Percentiles rank a stretch among this genome's conserved stretches.
phyloP scores from a whole-genome alignment of 2,113 vertebrate species.

The Cheilinus undulatus region DNA sequence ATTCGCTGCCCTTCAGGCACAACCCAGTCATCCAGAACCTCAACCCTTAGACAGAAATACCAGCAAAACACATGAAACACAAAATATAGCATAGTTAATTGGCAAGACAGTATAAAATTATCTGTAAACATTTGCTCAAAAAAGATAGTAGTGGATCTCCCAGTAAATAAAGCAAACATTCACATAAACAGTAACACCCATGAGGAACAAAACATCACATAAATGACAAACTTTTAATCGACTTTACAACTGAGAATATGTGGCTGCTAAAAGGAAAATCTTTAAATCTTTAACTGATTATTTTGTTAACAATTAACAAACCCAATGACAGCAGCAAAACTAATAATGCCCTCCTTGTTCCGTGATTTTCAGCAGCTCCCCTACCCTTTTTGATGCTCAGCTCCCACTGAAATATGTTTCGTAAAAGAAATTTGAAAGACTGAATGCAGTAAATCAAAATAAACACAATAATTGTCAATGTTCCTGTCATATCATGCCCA shows the following conservation, averaged over 20 bases:
- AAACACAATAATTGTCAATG: no score
- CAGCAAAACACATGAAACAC: slow-evolving; percentile 61
- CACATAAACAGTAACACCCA: slow-evolving; percentile 23
- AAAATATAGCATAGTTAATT: slow-evolving; percentile 74
- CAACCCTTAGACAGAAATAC: slow-evolving; percentile 42
- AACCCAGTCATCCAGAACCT: slow-evolving; percentile 16
- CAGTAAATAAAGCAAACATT: slow-evolving; percentile 45
- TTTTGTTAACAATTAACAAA: not conserved
- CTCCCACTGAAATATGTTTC: no score
- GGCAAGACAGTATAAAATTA: slow-evolving; percentile 77
- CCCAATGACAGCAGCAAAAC: not conserved
- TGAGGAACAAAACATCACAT: slow-evolving; percentile 26
- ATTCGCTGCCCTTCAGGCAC: slow-evolving; percentile 70
- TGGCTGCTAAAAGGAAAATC: not conserved
- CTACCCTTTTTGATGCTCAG: no score
- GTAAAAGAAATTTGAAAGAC: no score
- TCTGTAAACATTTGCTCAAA: slow-evolving; percentile 73
- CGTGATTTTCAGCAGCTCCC: no score
- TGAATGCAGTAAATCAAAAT: no score
- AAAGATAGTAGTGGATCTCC: slow-evolving; percentile 45
- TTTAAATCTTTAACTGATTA: not conserved
- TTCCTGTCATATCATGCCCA: no score
- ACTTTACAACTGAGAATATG: not conserved
- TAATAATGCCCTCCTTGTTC: no score
- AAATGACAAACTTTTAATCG: slow-evolving; percentile 18